These are phyloP conservation scores for Astreopora myriophthalma DNA, from an alignment of 64 coral and sea anemone genomes.

Conservation along the genomic window DNA sequence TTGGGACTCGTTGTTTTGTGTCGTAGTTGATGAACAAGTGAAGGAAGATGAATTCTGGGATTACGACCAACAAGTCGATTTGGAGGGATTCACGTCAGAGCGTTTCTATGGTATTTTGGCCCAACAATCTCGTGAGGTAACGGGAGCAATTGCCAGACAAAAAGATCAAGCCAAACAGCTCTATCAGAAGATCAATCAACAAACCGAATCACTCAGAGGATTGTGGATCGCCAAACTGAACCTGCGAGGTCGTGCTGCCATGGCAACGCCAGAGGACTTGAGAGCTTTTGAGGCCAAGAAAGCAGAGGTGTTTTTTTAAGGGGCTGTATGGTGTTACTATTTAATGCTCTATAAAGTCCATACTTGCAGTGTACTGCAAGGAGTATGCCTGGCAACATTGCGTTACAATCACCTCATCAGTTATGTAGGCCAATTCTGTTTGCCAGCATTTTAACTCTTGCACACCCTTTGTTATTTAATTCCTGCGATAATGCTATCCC, in stretches of 20 bases:
- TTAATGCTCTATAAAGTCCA: background rate
- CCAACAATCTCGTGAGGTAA: slow-evolving; percentile 96
- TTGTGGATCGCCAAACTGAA: slow-evolving; percentile 99
- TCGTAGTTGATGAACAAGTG: slow-evolving; percentile 57
- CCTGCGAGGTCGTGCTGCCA: slow-evolving; percentile 86
- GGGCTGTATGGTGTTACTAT: background rate
- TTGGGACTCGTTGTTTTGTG: background rate
- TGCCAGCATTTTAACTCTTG: too few relatives aligned
- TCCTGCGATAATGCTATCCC: too few relatives aligned
- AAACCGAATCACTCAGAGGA: slow-evolving; percentile 91
- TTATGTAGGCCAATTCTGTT: too few relatives aligned
- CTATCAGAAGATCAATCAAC: slow-evolving; percentile 98
- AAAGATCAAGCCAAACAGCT: slow-evolving; percentile 99
- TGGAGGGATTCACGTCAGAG: slow-evolving; percentile 90
- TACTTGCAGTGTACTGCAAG: too few relatives aligned
- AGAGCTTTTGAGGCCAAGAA: slow-evolving; percentile 89
- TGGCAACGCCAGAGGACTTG: slow-evolving; percentile 98
- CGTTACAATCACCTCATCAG: too few relatives aligned
- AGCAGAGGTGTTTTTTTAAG: slow-evolving; percentile 83
- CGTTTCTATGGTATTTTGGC: slow-evolving; percentile 85
- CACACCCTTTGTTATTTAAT: too few relatives aligned
- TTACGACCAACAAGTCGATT: slow-evolving; percentile 97
- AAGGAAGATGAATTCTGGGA: slow-evolving; percentile 98
- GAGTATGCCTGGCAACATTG: too few relatives aligned
- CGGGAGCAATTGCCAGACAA: slow-evolving; percentile 92